Base-by-base conservation (phyloP, 2,797 vertebrate species). In the Phoebastria nigripes region DNA sequence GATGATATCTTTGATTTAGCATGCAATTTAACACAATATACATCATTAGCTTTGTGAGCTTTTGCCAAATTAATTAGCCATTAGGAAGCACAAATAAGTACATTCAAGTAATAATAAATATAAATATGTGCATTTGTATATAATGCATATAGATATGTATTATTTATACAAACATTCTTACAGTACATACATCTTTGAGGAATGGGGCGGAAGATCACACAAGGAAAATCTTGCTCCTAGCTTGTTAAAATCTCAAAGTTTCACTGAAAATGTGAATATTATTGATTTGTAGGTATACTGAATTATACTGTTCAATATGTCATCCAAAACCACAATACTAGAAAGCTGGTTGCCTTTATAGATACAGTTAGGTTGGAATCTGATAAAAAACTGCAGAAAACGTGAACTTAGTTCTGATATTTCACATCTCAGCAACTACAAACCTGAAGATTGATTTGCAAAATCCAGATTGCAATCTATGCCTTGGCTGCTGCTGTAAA, bases 11-110 rank as follows among this genome's bases (percentile, higher is more conserved):
- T 71, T 81, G 91, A 81, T 92, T 96, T 65, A 93, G 22, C 10
- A 0, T 26, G 41, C 62, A 85, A 41, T 91, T 89, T 58, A 78
- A 51, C 2, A 5, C 11, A 78, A 37, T 52, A 20, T 52, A 82
- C 69, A 79, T 82, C 42, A 71, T 67, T 55, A 88, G 44, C 35
- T 93, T 74, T n/a, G 35, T 41, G 39, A 86, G 51, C 15, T 76
- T 92, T 87, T 35, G 74, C 58, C 46, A 89, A 84, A 91, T 92
- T 89, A 87, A 95, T 78, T 69, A 84, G 22, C 7, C 12, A 74
- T 93, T 87, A 92, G n/a, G 15, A 21, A 86, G 79, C 39, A 69
- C 62, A 95, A 93, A 83, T 71, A 89, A 72, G 61, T 37, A 42
- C 12, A 11, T 44, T 83, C 13, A 29, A 74, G 54, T 37, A 63